Base-by-base conservation (phyloP, 1,140 invertebrate genomes). In the Antheraea pernyi region DNA sequence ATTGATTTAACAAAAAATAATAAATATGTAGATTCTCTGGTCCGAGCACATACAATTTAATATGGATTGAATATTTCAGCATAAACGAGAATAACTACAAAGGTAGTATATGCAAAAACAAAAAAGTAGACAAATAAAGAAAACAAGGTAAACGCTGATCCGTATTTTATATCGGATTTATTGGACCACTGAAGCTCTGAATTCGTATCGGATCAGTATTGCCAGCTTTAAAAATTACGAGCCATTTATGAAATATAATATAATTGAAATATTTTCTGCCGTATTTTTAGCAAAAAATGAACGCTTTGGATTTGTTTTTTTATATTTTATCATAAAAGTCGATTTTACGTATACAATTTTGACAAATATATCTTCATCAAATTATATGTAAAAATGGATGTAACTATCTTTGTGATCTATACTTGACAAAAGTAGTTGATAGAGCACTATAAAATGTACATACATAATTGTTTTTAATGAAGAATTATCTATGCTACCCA, bases 151-250 rank as follows among this genome's bases (percentile, higher is more conserved):
- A 74, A 77, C 70, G 70, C 72, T 69, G 65, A 77, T 74, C 69
- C 68, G 69, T 77, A 74, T 76, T 77, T 77, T 74, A 77, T 72
- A 77, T 77, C 72, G 75, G 72, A 77, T 77, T 77, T 77, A 77
- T 77, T 77, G 70, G 68, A 65, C 67, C 68, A 48, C 67, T 30
- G 59, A 63, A 30, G 19, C 53, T 67, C 22, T 37, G 53, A 16
- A 61, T 36, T 59, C 65, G 53, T 64, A 36, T 53, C 30, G 7
- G 22, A 42, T 22, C 60, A 62, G 68, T 70, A 68, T 73, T 73
- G 68, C 65, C 59, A 67, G 22, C 13, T 30, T 59, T 19, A 65
- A 46, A 65, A 65, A 48, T 48, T 65, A 48, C 48, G 7, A 16
- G 46, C 46, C 39, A 42, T 42, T 42, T 42, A 7, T 42, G 39